Evolutionary conservation across 2,888 invertebrate genomes (phyloP).

Genomic region (Marasmarcha lunaedactyla): DNA sequence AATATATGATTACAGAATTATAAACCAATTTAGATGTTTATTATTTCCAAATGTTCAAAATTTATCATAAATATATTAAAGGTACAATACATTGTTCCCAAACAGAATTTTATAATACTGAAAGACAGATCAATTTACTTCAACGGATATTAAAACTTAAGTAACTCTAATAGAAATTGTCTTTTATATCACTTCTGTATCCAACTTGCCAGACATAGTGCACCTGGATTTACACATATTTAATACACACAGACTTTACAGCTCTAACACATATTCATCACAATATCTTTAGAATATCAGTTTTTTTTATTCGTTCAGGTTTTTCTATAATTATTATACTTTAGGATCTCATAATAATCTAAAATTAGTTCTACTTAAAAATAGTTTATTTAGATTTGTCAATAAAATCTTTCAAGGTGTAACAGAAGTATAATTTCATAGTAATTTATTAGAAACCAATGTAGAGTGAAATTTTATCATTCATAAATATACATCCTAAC

Average conservation of each 20-base stretch:
- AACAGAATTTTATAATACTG: no score
- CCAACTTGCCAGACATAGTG: no score
- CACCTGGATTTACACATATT: no score
- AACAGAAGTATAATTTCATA: constrained; percentile 35
- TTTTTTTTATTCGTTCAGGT: constrained; percentile 57
- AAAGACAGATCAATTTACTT: no score
- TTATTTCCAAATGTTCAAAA: no score
- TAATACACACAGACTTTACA: not conserved
- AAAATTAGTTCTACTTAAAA: constrained; percentile 17
- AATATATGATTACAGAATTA: no score
- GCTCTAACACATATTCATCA: constrained; percentile 60
- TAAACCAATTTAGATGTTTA: no score
- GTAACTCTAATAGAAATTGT: no score
- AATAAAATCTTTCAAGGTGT: constrained; percentile 58
- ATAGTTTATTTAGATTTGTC: constrained; percentile 60
- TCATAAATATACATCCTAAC: constrained; percentile 3
- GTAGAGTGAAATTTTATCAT: not conserved
- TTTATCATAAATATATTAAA: no score
- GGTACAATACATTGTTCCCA: no score
- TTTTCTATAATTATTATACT: constrained; percentile 13
- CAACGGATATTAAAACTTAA: no score
- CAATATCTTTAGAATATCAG: constrained; percentile 69
- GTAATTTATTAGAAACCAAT: not conserved
- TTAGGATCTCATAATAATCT: constrained; percentile 10
- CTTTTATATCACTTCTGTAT: no score